These are phyloP conservation scores for Noctua janthina DNA, from an alignment of 2,888 invertebrate species.

Conservation along the genomic window DNA sequence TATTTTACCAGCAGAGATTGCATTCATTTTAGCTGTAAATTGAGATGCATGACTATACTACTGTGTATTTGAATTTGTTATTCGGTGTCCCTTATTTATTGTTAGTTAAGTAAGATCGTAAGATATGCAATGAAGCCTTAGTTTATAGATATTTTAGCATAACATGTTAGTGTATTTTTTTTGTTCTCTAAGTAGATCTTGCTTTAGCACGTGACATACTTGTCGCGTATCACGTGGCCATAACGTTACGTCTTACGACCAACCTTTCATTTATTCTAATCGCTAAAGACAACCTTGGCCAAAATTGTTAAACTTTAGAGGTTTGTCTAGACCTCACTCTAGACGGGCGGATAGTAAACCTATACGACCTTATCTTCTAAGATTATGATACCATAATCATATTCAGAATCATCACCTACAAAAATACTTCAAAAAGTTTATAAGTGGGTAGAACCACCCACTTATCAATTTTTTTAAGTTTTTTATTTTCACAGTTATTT, in stretches of 20 bases:
- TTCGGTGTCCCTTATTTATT: too few relatives aligned
- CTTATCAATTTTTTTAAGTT: too few relatives aligned
- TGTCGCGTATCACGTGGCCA: not conserved
- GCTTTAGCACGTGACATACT: not conserved
- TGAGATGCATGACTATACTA: not conserved
- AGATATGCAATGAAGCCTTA: not conserved
- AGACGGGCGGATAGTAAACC: not conserved
- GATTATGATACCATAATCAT: not conserved
- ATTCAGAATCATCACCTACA: not conserved
- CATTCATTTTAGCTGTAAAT: not conserved
- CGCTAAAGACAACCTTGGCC: constrained; percentile 8
- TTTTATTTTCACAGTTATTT: too few relatives aligned
- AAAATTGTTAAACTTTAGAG: not conserved
- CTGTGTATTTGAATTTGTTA: too few relatives aligned
- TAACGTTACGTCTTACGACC: not conserved
- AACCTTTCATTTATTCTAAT: not conserved
- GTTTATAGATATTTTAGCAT: not conserved
- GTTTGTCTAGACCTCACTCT: not conserved
- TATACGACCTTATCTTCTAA: not conserved
- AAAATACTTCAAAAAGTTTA: too few relatives aligned
- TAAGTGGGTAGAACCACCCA: too few relatives aligned
- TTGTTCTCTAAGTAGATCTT: not conserved
- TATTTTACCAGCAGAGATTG: not conserved
- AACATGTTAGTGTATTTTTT: not conserved
- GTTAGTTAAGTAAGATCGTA: too few relatives aligned